Base-by-base conservation (phyloP, 2,888 invertebrate genomes). In the Tiliacea citrago region DNA sequence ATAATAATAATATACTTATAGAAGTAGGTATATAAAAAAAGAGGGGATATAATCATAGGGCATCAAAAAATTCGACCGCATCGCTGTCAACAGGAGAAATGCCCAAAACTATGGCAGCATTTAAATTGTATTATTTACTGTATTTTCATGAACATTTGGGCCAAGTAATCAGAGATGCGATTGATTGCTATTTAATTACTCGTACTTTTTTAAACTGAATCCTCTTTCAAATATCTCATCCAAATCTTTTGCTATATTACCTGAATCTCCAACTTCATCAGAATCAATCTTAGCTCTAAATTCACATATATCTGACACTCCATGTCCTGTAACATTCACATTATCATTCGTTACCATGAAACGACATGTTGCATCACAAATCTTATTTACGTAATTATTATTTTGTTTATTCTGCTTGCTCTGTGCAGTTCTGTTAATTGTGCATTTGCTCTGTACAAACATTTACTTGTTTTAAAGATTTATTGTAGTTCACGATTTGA, bases 381-480 rank as follows among this genome's bases (percentile, higher is more conserved):
- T 29, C n/a, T 24, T 35, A 18, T 35, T 35, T 42, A 75, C 24
- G 53, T 39, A 0, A 21, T 47, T 29, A 16, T 13, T 16, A 68
- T 42, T 55, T 47, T 39, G 24, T 73, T 47, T 65, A 65, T 65
- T 29, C 29, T 13, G 13, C 29, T 63, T 39, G 47, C 67, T n/a
- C 47, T 29, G n/a, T 55, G 63, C 18, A 63, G n/a, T 35, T 68
- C 45, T 68, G 45, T 68, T 68, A 10, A 49, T 42, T 57, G 42
- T 57, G 29, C 13, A 57, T 39, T 77, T 39, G 53, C 55, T 4
- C 18, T 42, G n/a, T 57, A 13, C 18, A 49, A 57, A 67, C 4
- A 78, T 77, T 68, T 8, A 42, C 29, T 45, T 68, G 51, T 53
- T 74, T 39, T 12, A 47, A 39, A 39, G 16, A 78, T 68, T 75